phyloP scores from a whole-genome alignment of 2,113 vertebrate species.

The Calidris pugnax region DNA sequence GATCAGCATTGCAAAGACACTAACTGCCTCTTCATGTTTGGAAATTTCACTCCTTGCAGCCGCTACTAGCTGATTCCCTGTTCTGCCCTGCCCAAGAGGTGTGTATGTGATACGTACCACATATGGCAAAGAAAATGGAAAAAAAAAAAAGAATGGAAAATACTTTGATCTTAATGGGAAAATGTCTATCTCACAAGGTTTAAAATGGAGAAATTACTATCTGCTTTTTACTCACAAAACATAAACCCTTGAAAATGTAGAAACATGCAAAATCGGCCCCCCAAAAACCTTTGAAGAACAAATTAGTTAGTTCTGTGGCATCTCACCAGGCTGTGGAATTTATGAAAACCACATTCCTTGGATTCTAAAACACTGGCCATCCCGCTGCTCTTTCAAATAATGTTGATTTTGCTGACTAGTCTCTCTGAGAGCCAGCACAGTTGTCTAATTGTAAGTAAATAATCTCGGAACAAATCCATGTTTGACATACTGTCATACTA shows the following conservation, averaged over 20 bases:
- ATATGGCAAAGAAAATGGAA: background rate
- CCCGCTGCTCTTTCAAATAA: constrained; percentile 69
- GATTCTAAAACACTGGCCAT: constrained; percentile 67
- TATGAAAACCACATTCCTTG: constrained; percentile 73
- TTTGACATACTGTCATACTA: constrained; percentile 72
- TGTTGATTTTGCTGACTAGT: constrained; percentile 69
- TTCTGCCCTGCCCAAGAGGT: background rate
- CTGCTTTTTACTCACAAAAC: constrained; percentile 27
- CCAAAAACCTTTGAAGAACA: constrained; percentile 27
- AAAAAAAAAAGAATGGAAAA: background rate
- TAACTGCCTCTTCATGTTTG: background rate
- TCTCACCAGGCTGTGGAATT: constrained; percentile 70
- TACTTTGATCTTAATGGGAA: background rate
- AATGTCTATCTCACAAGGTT: background rate
- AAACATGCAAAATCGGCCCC: background rate
- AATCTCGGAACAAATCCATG: constrained; percentile 70
- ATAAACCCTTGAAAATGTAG: constrained; percentile 28
- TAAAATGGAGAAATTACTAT: background rate
- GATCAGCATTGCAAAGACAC: background rate
- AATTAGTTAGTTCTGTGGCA: constrained; percentile 64
- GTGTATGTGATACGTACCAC: background rate
- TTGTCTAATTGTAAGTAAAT: constrained; percentile 78
- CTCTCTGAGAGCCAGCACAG: constrained; percentile 60
- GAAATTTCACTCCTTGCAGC: background rate
- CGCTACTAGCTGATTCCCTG: background rate